Base-by-base conservation (phyloP, 2,797 vertebrate species). In the Naso thynnoides region DNA sequence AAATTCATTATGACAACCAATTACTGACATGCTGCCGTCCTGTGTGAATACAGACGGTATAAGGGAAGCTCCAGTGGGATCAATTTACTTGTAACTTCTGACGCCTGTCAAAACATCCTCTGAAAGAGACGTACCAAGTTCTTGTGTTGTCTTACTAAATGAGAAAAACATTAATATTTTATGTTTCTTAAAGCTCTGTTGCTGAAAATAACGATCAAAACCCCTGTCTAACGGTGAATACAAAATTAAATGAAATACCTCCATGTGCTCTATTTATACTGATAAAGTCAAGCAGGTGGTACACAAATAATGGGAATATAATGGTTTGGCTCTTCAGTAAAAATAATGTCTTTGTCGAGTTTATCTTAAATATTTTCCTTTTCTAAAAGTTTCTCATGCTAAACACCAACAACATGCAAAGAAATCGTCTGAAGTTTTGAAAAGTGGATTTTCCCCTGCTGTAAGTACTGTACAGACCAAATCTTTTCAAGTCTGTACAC, bases 101-200 rank as follows among this genome's bases (percentile, higher is more conserved):
- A 74, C 42, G 8, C 47, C 72, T 81, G 77, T 83, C 79, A 84
- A 79, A 83, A 68, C 53, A 62, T 58, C 44, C 19, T 29, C 54
- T 62, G 38, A 70, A 60, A 45, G 68, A 76, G 3, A 11, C 21
- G 52, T 11, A 29, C 21, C 31, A 54, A 55, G 29, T 53, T 71
- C 13, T 67, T 83, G 52, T 54, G 11, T 67, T 71, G 64, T 76
- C 55, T 82, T 39, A 53, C 54, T 70, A 76, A 78, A 84, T 79
- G 39, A 83, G 44, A 14, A 27, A 69, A 67, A 65, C 63, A 71
- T 73, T 53, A 75, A 85, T 81, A 78, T 79, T 76, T 66, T 42
- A 85, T 85, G 64, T 57, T 62, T 68, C 63, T 78, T 10, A 71
- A 69, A 66, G 61, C 3, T 1, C 50, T 36, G 54, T 71, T 48